Evolutionary conservation across 1,140 invertebrate genomes (phyloP), one percentile per base, ranked within the genome.

Genomic region (Lepidostoma basale): DNA sequence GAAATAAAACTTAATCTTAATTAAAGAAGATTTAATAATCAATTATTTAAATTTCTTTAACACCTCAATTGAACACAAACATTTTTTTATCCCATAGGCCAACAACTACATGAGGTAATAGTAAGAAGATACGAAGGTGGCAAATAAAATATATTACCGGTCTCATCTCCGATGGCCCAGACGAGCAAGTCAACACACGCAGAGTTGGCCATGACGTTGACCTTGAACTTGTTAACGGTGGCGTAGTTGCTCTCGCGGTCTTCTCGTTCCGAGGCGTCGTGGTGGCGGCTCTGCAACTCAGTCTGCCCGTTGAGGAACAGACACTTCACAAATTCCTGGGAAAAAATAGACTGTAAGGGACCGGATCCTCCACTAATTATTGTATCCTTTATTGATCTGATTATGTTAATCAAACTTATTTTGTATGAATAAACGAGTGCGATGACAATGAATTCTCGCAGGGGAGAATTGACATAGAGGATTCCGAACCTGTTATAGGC

Each of bases 131-230:
- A n/a, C n/a, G n/a, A n/a, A n/a, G n/a, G n/a, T n/a, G n/a, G n/a
- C n/a, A n/a, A n/a, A n/a, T n/a, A n/a, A n/a, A n/a, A n/a, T n/a
- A n/a, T n/a, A n/a, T 14, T 82, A 98, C 96, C 96, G 75, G 94
- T 94, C 85, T 98, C 97, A 82, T 98, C 96, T 1, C 91, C 89
- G 74, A 97, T 96, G 9, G 96, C 95, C 97, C 97, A 99, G 25
- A 99, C 96, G 2, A 99, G 85, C 0, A 99, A 86, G 80, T 99
- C 96, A 1, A 99, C 94, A 79, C 97, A 99, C 12, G 96, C 95
- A 2, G 97, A 96, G 83, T 98, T 98, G 0, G 95, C 95, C 87
- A 96, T 95, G 0, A 99, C 94, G 77, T 97, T 97, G 25, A 98
- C 90, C 83, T 97, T 97, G 75, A 96, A 95, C 76, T 92, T 92